Conservation (phyloP, 2,797 vertebrate genomes). For the Centroberyx gerrardi region DNA sequence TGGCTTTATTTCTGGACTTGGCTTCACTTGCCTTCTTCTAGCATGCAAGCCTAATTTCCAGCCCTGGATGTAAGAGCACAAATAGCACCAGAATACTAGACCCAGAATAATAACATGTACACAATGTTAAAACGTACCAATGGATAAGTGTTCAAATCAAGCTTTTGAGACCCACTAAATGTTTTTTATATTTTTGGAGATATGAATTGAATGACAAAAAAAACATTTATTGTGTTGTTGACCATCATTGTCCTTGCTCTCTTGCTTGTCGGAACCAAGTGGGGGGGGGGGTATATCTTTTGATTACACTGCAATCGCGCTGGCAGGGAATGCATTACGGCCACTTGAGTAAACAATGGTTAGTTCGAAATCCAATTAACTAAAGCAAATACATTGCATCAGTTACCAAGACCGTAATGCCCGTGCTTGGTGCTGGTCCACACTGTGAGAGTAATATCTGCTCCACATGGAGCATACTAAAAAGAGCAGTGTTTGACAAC, state of each 20-base stretch:
- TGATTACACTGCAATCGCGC: constrained; percentile 59
- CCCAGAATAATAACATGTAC: too few species aligned
- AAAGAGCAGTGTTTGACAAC: constrained; percentile 62
- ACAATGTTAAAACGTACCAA: too few species aligned
- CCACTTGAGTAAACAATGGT: constrained; percentile 68
- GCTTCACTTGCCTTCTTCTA: too few species aligned
- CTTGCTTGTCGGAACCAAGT: constrained; percentile 27
- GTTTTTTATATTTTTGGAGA: too few species aligned
- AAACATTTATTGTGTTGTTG: too few species aligned
- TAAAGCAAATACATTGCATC: constrained; percentile 64
- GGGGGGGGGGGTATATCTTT: constrained; percentile 36
- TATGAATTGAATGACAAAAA: too few species aligned
- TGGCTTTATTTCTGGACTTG: too few species aligned
- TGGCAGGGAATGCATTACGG: constrained; percentile 55
- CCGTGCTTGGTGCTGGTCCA: constrained; percentile 22
- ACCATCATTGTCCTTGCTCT: neutral
- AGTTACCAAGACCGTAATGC: constrained; percentile 56
- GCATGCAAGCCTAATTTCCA: too few species aligned
- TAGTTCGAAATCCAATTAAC: constrained; percentile 78
- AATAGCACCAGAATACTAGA: too few species aligned
- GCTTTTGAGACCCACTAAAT: too few species aligned
- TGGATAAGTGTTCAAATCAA: too few species aligned
- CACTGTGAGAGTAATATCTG: constrained; percentile 53
- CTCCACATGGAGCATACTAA: constrained; percentile 58
- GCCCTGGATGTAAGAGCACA: too few species aligned